A percentile compares a stretch with the other conserved stretches of the same genome.
phyloP scores from a whole-genome alignment of 2,888 invertebrate species.

The Drosophila picticornis region DNA sequence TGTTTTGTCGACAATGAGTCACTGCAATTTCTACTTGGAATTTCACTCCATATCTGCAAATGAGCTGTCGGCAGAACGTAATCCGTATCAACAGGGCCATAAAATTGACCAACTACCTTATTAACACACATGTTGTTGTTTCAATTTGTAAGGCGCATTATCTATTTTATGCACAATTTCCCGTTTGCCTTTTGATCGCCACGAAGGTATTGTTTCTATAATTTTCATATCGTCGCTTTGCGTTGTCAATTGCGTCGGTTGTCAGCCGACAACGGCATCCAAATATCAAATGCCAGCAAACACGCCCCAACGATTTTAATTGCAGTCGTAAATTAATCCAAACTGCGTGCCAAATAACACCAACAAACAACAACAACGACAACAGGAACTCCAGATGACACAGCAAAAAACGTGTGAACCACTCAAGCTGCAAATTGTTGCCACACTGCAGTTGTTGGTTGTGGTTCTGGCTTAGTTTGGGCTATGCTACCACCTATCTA shows the following conservation, averaged over 20 bases:
- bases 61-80: conserved; percentile 11
- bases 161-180: conserved; percentile 78
- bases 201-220: conserved; percentile 27
- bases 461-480: conserved; percentile 23
- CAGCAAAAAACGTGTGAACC: conserved; percentile 68
- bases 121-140: conserved; percentile 55
- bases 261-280: conserved; percentile 35
- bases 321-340: conserved; percentile 84
- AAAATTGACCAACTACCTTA: conserved; percentile 65
- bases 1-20: conserved; percentile 19
- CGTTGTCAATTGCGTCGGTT: conserved; percentile 41
- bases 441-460: conserved; percentile 62
- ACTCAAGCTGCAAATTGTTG: conserved; percentile 63
- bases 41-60: conserved; percentile 34
- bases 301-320: conserved; percentile 74
- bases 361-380: conserved; percentile 22
- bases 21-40: conserved; percentile 39
- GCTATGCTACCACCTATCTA: conserved; percentile 2
- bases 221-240: conserved; percentile 20
- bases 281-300: conserved; percentile 41
- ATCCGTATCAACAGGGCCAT: conserved; percentile 49
- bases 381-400: conserved; percentile 35
- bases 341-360: conserved; percentile 67
- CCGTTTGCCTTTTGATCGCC: conserved; percentile 62
- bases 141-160: conserved; percentile 64